These are phyloP conservation scores for Argya squamiceps DNA, from an alignment of 2,797 vertebrate genomes.

Conservation along the genomic window DNA sequence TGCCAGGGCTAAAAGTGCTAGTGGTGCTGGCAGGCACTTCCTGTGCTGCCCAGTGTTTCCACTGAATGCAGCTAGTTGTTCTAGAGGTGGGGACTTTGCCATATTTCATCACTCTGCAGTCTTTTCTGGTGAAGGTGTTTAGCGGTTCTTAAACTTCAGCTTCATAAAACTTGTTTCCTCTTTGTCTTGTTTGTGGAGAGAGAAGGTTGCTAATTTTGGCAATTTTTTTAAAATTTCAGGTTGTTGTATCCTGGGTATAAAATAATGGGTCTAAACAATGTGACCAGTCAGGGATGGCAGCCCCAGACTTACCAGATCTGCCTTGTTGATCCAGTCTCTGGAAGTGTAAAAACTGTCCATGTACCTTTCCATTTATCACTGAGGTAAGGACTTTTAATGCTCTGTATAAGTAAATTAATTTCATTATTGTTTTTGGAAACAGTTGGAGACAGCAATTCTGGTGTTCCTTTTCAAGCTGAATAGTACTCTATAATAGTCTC, in stretches of 20 bases:
- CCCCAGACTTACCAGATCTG: conserved; percentile 96
- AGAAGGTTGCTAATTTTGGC: background rate
- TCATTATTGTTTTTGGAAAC: background rate
- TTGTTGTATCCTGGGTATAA: conserved; percentile 94
- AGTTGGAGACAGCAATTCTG: background rate
- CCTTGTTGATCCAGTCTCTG: conserved; percentile 89
- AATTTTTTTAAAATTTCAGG: conserved; percentile 64
- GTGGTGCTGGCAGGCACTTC: background rate
- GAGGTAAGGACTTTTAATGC: conserved; percentile 77
- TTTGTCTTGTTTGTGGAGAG: background rate
- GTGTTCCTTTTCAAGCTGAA: background rate
- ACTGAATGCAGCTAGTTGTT: background rate
- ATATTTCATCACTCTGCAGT: background rate
- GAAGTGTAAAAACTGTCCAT: conserved; percentile 86
- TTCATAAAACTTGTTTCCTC: background rate
- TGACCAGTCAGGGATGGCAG: conserved; percentile 96
- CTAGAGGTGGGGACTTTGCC: background rate
- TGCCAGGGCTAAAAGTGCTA: background rate
- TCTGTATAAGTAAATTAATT: background rate
- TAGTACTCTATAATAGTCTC: background rate
- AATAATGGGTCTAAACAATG: conserved; percentile 97
- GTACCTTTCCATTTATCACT: conserved; percentile 96
- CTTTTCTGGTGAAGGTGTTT: background rate
- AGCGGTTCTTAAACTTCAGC: background rate
- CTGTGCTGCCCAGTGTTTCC: background rate